Evolutionary conservation across 2,113 vertebrate genomes (phyloP).

Genomic region (mouse (Mus musculus)): GRCm39 chr12:57475001-57475500

Average conservation of each 20-base stretch:
- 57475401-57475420: slow-evolving; percentile 66
- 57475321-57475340: slow-evolving; percentile 56
- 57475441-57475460: slow-evolving; percentile 64
- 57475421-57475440: slow-evolving; percentile 74
- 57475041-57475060: slow-evolving; percentile 15
- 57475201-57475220: slow-evolving; percentile 26
- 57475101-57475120: slow-evolving; percentile 49
- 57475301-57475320: slow-evolving; percentile 58
- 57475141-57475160: slow-evolving; percentile 62
- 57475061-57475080: neutral
- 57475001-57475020: slow-evolving; percentile 33
- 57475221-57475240: neutral
- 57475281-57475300: slow-evolving; percentile 53
- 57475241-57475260: neutral
- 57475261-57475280: neutral
- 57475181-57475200: slow-evolving; percentile 7
- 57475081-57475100: neutral
- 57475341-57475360: slow-evolving; percentile 60
- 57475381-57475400: slow-evolving; percentile 63
- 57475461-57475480: slow-evolving; percentile 45
- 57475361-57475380: slow-evolving; percentile 27
- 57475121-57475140: slow-evolving; percentile 1
- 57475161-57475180: slow-evolving; percentile 29
- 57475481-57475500: slow-evolving; percentile 68
- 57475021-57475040: slow-evolving; percentile 24